Conservation (phyloP, 2,797 vertebrate genomes). For the Agapornis canus region DNA sequence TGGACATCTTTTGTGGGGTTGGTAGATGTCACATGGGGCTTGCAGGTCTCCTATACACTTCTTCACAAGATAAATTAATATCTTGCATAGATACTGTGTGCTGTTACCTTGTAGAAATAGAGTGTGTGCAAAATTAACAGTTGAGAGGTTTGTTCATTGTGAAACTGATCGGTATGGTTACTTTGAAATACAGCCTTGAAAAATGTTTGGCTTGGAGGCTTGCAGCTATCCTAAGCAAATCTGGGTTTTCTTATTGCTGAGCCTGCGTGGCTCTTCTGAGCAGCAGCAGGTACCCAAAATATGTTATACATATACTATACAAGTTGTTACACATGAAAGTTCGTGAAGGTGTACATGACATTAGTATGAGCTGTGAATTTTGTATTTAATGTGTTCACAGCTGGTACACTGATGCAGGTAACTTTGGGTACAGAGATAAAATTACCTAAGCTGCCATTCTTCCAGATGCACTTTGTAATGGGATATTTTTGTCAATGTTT, state of each 20-base stretch:
- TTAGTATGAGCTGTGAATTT: not conserved
- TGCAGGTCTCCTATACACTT: not conserved
- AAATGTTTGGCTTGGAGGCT: not conserved
- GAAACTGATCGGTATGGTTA: not conserved
- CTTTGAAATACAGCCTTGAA: not conserved
- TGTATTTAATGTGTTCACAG: not conserved
- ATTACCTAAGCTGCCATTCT: not conserved
- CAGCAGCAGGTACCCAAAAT: not conserved
- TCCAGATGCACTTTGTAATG: not conserved
- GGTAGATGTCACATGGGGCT: not conserved
- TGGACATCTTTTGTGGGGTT: not conserved
- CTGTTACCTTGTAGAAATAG: not conserved
- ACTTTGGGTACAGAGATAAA: not conserved
- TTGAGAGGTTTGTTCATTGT: not conserved
- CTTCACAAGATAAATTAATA: not conserved
- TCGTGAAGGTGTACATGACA: not conserved
- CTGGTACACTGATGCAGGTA: not conserved
- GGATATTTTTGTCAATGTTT: not conserved
- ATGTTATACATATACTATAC: not conserved
- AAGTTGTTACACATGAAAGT: not conserved
- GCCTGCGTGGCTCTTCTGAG: not conserved
- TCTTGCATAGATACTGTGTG: fast-evolving
- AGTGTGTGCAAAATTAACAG: not conserved
- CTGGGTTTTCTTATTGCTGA: not conserved
- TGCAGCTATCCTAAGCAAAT: not conserved